Base-by-base conservation (phyloP, 2,888 invertebrate species). In the Drepanosiphum platanoidis region DNA sequence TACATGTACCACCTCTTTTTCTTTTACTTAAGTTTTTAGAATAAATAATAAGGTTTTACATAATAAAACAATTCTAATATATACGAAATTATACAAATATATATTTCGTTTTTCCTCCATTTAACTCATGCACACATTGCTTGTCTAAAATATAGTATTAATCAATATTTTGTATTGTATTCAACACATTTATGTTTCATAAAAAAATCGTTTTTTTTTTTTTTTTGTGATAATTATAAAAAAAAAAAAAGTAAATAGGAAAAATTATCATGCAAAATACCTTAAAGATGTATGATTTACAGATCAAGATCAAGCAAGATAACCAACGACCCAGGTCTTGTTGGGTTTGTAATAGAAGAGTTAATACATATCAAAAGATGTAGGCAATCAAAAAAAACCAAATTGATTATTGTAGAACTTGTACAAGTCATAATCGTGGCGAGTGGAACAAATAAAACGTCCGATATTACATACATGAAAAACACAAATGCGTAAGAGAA, bases 401-500 rank as follows among this genome's bases (percentile, higher is more conserved):
- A 77, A 68, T 84, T 84, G 83, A 84, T 75, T 84, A 84, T 84
- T 70, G 32, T 83, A 83, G 64, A 77, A 77, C 77, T 84, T 75
- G 34, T 75, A 72, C 42, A 75, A 84, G 83, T 84, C 83, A 83
- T 74, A 64, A 74, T 46, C 64, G 52, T 84, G 84, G 75, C 84
- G 39, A 84, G 36, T 84, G 84, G 77, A 84, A 84, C 84, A 84
- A 84, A 77, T 75, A 84, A 84, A 84, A 84, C 84, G 84, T 84
- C 58, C 77, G 36, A 84, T 75, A 84, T 84, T 84, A 84, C 68
- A 77, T 84, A 84, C 58, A 84, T 84, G 84, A 75, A 84, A 83
- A 84, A 84, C 84, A 84, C 84, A 84, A 84, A 84, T 84, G 84
- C 84, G 77, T 84, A 84, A 77, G 84, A 84, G 84, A 84, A 84